Percentiles rank a stretch among this genome's conserved stretches.
phyloP scores from a whole-genome alignment of 1,140 invertebrate genomes.

The Dufourea novaeangliae region DNA sequence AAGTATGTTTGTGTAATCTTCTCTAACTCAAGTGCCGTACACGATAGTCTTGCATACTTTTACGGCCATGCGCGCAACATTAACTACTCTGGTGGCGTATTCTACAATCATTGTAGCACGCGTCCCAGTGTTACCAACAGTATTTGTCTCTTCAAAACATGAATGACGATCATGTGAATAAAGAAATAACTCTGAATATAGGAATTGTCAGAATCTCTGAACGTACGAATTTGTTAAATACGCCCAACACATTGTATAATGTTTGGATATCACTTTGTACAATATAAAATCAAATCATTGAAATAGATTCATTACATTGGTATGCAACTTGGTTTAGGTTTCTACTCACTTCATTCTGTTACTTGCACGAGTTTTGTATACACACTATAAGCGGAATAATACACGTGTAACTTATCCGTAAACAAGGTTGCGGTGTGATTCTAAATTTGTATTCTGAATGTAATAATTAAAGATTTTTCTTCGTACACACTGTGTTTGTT shows the following conservation, averaged over 20 bases:
- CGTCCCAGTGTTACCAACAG: conserved; percentile 12
- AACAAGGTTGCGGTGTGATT: not conserved
- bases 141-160: not conserved
- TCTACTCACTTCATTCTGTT: conserved; percentile 1
- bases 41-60: conserved; percentile 34
- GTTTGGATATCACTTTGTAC: too few relatives aligned
- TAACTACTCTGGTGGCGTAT: conserved; percentile 15
- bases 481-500: not conserved
- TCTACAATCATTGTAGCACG: not conserved
- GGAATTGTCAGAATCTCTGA: too few relatives aligned
- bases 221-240: too few relatives aligned
- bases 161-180: not conserved
- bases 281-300: not conserved
- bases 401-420: conserved; percentile 11
- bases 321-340: not conserved
- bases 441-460: not conserved
- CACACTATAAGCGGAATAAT: not conserved
- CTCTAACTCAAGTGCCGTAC: conserved; percentile 17
- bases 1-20: conserved; percentile 24
- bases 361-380: not conserved
- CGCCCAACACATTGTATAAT: not conserved
- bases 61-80: conserved; percentile 16
- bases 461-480: conserved; percentile 2
- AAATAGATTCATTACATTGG: conserved; percentile 16
- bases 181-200: not conserved